Base-by-base conservation (phyloP, 2,888 invertebrate species). In the Tipula confusa region DNA sequence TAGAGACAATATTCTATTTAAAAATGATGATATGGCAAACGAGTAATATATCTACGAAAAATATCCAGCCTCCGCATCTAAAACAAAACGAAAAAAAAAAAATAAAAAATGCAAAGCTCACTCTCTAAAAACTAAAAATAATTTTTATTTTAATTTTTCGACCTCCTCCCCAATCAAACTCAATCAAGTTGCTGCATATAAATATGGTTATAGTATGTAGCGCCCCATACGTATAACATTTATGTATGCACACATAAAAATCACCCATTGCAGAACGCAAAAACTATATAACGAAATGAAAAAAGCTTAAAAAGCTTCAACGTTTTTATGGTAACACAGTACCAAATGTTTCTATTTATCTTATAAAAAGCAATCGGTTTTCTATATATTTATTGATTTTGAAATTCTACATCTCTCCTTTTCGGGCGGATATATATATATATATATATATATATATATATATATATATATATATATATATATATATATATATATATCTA, bases 271-370 rank as follows among this genome's bases (percentile, higher is more conserved):
- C 80, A 81, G 7, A 31, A 81, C 28, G 79, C 29, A 79, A 13
- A 29, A 79, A 79, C 11, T 9, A 81, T 31, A 81, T n/a, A 81
- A 81, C 29, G 31, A 81, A 81, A 81, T n/a, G 31, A 81, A 81
- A 81, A 81, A 81, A 81, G 79, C 29, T 79, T 29, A 13, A 79
- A 79, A 79, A 79, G 31, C 31, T 81, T 31, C 80, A 64, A 64
- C 64, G 24, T 64, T 64, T 64, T 64, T 64, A 64, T 64, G 64
- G 64, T 64, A n/a, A 24, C 64, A 64, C 24, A 64, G 64, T 64
- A 64, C 24, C 64, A 80, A 80, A 80, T 80, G 80, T 80, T 80
- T 80, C 80, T 80, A 80, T 80, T 80, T 80, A 80, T 80, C 80
- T 80, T 80, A 80, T 80, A 80, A 31, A 64, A 80, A 80, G 80